Evolutionary conservation across 2,797 vertebrate genomes (phyloP), one percentile per base, ranked within the genome.

Genomic region (Eidolon dupreanum): DNA sequence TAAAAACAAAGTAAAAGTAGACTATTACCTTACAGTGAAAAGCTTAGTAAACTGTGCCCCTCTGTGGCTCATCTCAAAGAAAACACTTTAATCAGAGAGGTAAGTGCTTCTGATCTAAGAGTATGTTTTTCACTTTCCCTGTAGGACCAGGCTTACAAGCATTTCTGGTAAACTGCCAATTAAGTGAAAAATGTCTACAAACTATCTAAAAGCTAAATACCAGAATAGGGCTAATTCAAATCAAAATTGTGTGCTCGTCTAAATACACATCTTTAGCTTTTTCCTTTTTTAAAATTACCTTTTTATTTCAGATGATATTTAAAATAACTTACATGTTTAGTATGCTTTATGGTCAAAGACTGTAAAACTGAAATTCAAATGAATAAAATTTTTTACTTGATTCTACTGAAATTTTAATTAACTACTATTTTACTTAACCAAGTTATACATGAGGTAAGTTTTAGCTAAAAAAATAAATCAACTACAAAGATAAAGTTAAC

Each of bases 381-480:
- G 93, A 96, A 93, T 98, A 95, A 98, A 95, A 77, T 95, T 96
- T 95, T 96, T 98, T 97, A 98, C 97, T 97, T 97, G 98, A 97
- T 98, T 98, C 93, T 96, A 97, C 15, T 93, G 89, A 98, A 98
- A 96, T 97, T 90, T 95, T 96, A 97, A 95, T 97, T 97, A 96
- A 93, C 96, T 97, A 94, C 59, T 61, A 91, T 55, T 89, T 96
- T 94, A 97, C 65, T 96, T 95, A 97, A 97, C 88, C 93, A 97
- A 95, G 96, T 97, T 97, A 98, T 93, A 98, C 92, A 98, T 98
- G 98, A 98, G 98, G 97, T 98, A 98, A 98, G 97, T 98, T 98
- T 98, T 95, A 98, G 97, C 93, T 98, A 97, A 98, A 88, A 93
- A 97, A 96, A 96, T 96, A 98, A 97, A 97, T 93, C 91, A 98